These are phyloP conservation scores for Bambusicola thoracicus DNA, from an alignment of 2,113 vertebrate species.

Conservation along the genomic window DNA sequence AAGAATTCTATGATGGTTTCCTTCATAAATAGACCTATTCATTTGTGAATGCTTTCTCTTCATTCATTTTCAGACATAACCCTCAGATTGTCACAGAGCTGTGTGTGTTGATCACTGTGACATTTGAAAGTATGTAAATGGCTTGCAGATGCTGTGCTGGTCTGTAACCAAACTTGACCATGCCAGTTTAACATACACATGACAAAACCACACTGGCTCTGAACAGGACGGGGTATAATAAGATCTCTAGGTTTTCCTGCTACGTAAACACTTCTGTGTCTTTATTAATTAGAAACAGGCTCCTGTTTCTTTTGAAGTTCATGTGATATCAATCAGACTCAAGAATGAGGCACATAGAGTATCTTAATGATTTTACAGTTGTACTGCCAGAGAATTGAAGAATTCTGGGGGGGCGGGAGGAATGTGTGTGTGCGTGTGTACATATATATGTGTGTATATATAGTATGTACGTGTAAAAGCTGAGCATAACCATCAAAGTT, in stretches of 20 bases:
- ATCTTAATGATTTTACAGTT: background rate
- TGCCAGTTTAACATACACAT: conserved; percentile 47
- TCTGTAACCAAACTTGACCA: conserved; percentile 47
- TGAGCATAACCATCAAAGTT: conserved; percentile 6
- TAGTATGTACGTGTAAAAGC: background rate
- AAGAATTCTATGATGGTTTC: background rate
- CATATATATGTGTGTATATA: background rate
- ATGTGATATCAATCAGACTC: background rate
- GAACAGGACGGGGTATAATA: background rate
- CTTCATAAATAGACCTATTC: background rate
- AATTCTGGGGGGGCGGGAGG: background rate
- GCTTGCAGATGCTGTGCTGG: conserved; percentile 53
- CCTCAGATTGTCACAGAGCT: conserved; percentile 15
- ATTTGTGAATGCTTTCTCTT: conserved; percentile 24
- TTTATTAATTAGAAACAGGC: conserved; percentile 61
- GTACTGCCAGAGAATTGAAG: background rate
- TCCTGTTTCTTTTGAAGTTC: conserved; percentile 46
- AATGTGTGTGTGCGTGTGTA: background rate
- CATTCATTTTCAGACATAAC: conserved; percentile 38
- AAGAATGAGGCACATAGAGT: conserved; percentile 8
- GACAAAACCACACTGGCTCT: conserved; percentile 32
- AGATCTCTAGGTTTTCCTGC: conserved; percentile 38
- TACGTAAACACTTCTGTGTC: conserved; percentile 28
- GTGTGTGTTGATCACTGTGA: conserved; percentile 31
- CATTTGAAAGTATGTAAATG: conserved; percentile 53